A percentile compares a stretch with the other conserved stretches of the same genome.
These are phyloP conservation scores for Oxyura jamaicensis DNA, from an alignment of 2,113 vertebrate species.

Conservation along the genomic window DNA sequence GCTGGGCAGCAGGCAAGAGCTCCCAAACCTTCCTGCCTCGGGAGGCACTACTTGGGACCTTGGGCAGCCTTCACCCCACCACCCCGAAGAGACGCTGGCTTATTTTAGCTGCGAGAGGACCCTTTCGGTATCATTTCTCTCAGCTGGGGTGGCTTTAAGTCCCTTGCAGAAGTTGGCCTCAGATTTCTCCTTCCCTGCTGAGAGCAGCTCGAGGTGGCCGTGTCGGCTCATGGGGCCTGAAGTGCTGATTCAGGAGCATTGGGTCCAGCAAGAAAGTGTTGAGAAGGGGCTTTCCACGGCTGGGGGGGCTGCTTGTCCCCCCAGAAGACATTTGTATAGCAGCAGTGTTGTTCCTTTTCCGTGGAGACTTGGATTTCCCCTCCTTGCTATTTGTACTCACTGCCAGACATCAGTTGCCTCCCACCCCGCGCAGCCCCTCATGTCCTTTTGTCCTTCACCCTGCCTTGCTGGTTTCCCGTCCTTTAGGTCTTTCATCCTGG, in stretches of 20 bases:
- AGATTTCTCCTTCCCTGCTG: not conserved
- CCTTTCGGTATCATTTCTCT: not conserved
- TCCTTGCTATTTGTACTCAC: not conserved
- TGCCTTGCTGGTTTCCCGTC: not conserved
- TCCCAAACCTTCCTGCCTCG: not conserved
- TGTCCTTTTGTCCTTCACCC: not conserved
- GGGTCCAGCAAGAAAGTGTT: not conserved
- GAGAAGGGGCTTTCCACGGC: slow-evolving; percentile 46
- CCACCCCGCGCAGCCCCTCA: no score
- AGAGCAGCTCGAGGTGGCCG: not conserved
- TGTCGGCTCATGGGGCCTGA: accelerated
- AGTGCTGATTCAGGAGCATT: slow-evolving; percentile 11
- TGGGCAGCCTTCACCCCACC: accelerated
- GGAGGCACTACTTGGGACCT: accelerated
- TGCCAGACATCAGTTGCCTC: not conserved
- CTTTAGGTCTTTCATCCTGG: not conserved
- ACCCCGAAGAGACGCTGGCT: accelerated
- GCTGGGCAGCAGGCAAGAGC: accelerated
- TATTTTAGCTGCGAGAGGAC: not conserved
- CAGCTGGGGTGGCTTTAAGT: accelerated
- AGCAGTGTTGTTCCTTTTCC: not conserved
- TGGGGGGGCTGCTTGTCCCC: not conserved
- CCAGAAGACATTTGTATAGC: not conserved
- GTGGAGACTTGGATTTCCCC: slow-evolving; percentile 47
- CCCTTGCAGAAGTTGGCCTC: not conserved